phyloP scores from a whole-genome alignment of 2,888 invertebrate species.

The Apodemia zela region DNA sequence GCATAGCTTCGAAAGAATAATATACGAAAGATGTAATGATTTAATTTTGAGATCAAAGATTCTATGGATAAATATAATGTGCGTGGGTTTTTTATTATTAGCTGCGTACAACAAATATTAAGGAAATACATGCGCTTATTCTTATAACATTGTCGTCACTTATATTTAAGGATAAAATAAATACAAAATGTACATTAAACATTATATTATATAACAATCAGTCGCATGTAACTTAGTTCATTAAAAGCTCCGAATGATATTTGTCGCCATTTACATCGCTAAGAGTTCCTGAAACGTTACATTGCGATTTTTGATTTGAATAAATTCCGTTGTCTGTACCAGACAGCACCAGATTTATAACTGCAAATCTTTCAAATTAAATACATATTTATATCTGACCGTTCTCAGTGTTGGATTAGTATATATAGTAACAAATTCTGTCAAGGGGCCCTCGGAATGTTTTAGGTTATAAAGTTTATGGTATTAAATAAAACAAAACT shows the following conservation, averaged over 20 bases:
- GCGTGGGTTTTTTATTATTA: too few species aligned
- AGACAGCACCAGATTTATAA: background rate
- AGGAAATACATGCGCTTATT: conserved; percentile 1
- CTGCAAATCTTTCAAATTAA: background rate
- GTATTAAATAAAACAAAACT: too few species aligned
- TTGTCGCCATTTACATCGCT: conserved; percentile 18
- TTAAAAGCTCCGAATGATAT: conserved; percentile 45
- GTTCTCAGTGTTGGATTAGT: too few species aligned
- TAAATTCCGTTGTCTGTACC: background rate
- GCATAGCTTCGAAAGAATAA: too few species aligned
- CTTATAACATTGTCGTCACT: background rate
- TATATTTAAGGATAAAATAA: conserved; percentile 12
- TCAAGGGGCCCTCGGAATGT: too few species aligned
- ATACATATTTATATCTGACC: too few species aligned
- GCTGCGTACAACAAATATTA: background rate
- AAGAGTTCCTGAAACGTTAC: background rate
- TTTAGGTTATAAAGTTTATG: too few species aligned
- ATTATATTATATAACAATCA: conserved; percentile 44
- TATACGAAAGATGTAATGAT: too few species aligned
- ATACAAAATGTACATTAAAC: conserved; percentile 10
- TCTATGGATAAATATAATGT: too few species aligned
- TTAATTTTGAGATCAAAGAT: too few species aligned
- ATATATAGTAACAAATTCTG: too few species aligned
- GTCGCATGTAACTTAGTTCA: conserved; percentile 46
- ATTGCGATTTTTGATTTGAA: background rate